Conservation (phyloP, 2,113 vertebrate genomes). For the Phylloscopus whistleri region DNA sequence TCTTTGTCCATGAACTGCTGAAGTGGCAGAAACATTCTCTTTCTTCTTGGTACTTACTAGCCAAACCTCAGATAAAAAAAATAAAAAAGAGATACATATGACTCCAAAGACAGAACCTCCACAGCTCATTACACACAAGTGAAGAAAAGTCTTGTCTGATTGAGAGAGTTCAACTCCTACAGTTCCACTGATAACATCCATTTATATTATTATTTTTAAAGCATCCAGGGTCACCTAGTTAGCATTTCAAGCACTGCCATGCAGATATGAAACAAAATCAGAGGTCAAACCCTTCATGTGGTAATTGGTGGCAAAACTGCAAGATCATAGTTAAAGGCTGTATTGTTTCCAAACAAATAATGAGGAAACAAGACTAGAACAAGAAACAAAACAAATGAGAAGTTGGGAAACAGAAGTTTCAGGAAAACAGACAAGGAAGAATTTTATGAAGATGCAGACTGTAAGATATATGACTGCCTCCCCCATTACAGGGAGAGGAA, state of each 20-base stretch:
- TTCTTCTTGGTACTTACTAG: not conserved
- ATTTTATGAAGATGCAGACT: not conserved
- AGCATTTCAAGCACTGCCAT: not conserved
- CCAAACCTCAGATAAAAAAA: not conserved
- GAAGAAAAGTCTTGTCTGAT: not conserved
- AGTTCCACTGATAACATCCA: not conserved
- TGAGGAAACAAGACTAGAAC: not conserved
- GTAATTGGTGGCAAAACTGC: not conserved
- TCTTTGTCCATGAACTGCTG: not conserved
- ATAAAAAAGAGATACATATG: not conserved
- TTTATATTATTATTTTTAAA: not conserved
- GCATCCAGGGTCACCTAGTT: not conserved
- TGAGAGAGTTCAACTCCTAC: not conserved
- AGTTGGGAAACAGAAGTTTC: not conserved
- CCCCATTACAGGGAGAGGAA: not conserved
- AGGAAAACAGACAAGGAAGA: not conserved
- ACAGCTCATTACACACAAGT: not conserved
- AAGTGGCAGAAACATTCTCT: not conserved
- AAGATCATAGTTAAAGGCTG: not conserved
- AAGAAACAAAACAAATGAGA: not conserved
- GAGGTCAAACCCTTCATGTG: not conserved
- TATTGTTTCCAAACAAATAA: not conserved
- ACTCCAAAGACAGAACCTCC: not conserved
- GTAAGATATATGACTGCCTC: not conserved
- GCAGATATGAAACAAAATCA: not conserved